These are phyloP conservation scores for Tetramorium parvispinum DNA, from an alignment of 1,140 invertebrate species.

Conservation along the genomic window DNA sequence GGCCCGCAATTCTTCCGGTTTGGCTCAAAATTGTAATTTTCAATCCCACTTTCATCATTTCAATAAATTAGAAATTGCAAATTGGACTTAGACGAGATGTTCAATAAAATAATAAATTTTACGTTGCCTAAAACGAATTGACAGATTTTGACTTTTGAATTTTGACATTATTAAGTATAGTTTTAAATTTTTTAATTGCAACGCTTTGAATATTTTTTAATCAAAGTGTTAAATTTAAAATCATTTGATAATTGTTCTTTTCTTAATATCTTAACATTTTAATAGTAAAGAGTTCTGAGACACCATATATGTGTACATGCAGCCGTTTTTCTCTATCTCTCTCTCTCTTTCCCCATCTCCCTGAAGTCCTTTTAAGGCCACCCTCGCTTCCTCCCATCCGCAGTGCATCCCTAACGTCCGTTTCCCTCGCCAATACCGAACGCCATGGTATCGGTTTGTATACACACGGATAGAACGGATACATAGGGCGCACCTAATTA, in stretches of 20 bases:
- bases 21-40: background rate
- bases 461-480: constrained; percentile 43
- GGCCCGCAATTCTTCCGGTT: background rate
- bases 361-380: constrained; percentile 34
- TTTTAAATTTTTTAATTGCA: background rate
- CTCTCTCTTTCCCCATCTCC: constrained; percentile 20
- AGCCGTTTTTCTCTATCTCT: background rate
- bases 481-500: constrained; percentile 57
- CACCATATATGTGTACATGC: constrained; percentile 6
- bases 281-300: background rate
- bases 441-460: constrained; percentile 53
- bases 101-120: background rate
- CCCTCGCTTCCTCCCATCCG: constrained; percentile 1
- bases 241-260: background rate
- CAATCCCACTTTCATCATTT: background rate
- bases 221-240: background rate
- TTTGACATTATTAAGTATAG: background rate
- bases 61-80: background rate
- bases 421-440: constrained; percentile 55
- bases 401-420: constrained; percentile 51
- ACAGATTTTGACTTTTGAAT: background rate
- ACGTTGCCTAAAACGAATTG: background rate
- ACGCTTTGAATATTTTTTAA: background rate
- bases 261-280: background rate
- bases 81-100: background rate